A percentile compares a stretch with the other conserved stretches of the same genome.
Evolutionary conservation across 2,888 invertebrate species (phyloP).

Genomic region (Ferdinandea cuprea): DNA sequence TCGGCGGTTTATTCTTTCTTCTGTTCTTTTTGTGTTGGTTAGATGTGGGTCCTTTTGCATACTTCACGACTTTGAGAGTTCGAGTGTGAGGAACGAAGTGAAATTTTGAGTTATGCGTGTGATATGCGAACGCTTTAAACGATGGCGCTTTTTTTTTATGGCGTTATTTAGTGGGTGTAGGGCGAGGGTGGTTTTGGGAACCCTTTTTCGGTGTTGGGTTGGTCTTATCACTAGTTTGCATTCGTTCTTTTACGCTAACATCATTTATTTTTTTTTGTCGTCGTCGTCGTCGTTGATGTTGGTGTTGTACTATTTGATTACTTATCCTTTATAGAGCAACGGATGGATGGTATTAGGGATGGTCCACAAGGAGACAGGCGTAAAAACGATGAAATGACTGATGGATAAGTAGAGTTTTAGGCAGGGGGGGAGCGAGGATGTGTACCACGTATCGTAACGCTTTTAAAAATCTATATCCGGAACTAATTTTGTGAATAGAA

Average conservation of each 20-base stretch:
- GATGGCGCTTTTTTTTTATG: slow-evolving; percentile 72
- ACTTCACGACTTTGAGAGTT: neutral
- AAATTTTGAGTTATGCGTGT: slow-evolving; percentile 74
- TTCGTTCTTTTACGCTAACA: slow-evolving; percentile 58
- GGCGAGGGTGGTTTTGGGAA: slow-evolving; percentile 45
- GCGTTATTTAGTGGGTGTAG: slow-evolving; percentile 53
- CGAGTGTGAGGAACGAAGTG: slow-evolving; percentile 32
- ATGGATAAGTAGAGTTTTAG: slow-evolving; percentile 52
- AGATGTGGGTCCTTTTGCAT: slow-evolving; percentile 32
- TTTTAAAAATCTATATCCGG: slow-evolving; percentile 70
- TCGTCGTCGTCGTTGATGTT: slow-evolving; percentile 65
- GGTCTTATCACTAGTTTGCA: slow-evolving; percentile 72
- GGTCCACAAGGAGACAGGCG: slow-evolving; percentile 54
- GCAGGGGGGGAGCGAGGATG: slow-evolving; percentile 37
- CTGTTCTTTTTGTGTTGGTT: slow-evolving; percentile 38
- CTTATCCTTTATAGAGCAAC: slow-evolving; percentile 56
- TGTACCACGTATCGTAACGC: slow-evolving; percentile 59
- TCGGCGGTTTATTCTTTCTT: slow-evolving; percentile 61
- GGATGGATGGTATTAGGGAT: slow-evolving; percentile 34
- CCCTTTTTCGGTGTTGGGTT: slow-evolving; percentile 56
- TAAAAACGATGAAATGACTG: slow-evolving; percentile 70
- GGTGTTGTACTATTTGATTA: slow-evolving; percentile 73
- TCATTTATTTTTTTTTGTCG: slow-evolving; percentile 71
- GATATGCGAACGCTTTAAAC: slow-evolving; percentile 72
- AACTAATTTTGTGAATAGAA: slow-evolving; percentile 66